These are phyloP conservation scores for Tuta absoluta DNA, from an alignment of 2,888 invertebrate species.

Conservation along the genomic window DNA sequence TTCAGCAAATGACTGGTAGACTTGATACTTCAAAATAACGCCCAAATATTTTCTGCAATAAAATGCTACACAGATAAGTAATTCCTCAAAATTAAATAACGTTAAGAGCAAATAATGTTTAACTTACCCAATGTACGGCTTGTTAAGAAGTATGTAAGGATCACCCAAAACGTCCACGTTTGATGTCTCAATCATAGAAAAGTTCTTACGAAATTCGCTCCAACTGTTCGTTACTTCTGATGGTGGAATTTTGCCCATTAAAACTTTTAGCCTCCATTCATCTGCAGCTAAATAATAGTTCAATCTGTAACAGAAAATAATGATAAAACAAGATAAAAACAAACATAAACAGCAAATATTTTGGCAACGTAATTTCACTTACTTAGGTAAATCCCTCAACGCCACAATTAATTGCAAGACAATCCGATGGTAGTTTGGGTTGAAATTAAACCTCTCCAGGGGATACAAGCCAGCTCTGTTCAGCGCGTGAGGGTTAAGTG, in stretches of 20 bases:
- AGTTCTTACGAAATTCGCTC: constrained; percentile 73
- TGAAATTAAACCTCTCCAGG: constrained; percentile 64
- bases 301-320: constrained; percentile 52
- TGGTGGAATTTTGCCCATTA: constrained; percentile 62
- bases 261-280: constrained; percentile 76
- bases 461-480: constrained; percentile 71
- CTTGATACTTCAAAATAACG: constrained; percentile 79
- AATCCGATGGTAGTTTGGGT: constrained; percentile 70
- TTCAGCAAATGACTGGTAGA: constrained; percentile 75
- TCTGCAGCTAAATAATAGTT: constrained; percentile 81
- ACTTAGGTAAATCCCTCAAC: constrained; percentile 79
- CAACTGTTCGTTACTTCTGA: constrained; percentile 68
- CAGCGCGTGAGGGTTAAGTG: constrained; percentile 77
- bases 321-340: constrained; percentile 35
- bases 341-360: too few relatives aligned
- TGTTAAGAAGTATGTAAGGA: constrained; percentile 74
- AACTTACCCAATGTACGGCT: constrained; percentile 78
- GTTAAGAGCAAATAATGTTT: constrained; percentile 6
- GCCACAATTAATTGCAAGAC: constrained; percentile 78
- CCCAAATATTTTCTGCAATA: constrained; percentile 81
- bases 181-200: constrained; percentile 69
- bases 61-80: constrained; percentile 21
- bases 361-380: constrained; percentile 40
- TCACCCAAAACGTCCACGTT: constrained; percentile 78
- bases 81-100: background rate